phyloP scores from a whole-genome alignment of 2,113 vertebrate species.

The Alouatta palliata region DNA sequence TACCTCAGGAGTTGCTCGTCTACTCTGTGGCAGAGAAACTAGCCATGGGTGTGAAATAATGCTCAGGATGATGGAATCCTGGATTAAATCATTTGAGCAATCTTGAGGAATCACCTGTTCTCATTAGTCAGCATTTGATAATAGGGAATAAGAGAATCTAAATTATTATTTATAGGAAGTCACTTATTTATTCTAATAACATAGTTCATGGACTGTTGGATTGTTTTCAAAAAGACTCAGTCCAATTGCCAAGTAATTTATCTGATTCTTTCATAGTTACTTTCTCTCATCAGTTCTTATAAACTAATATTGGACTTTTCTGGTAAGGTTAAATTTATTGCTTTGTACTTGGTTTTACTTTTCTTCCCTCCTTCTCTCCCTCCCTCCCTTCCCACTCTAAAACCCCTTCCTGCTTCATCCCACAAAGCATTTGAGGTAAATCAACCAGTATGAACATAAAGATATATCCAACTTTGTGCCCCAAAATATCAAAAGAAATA shows the following conservation, averaged over 20 bases:
- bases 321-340: background rate
- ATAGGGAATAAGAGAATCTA: slow-evolving; percentile 48
- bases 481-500: background rate
- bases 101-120: slow-evolving; percentile 43
- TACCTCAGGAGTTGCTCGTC: background rate
- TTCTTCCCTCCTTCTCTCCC: background rate
- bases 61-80: background rate
- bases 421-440: background rate
- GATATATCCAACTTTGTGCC: background rate
- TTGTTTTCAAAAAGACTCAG: slow-evolving; percentile 49
- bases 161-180: slow-evolving; percentile 68
- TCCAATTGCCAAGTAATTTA: slow-evolving; percentile 44
- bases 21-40: background rate
- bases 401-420: background rate
- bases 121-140: slow-evolving; percentile 45
- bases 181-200: slow-evolving; percentile 68
- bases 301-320: background rate
- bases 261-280: slow-evolving; percentile 45
- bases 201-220: slow-evolving; percentile 41
- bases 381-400: background rate
- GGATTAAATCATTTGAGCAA: background rate
- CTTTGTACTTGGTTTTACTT: background rate
- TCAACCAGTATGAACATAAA: background rate
- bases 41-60: background rate
- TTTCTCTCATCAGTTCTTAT: slow-evolving; percentile 19